phyloP scores from a whole-genome alignment of 1,140 invertebrate species.

The Panulirus ornatus region DNA sequence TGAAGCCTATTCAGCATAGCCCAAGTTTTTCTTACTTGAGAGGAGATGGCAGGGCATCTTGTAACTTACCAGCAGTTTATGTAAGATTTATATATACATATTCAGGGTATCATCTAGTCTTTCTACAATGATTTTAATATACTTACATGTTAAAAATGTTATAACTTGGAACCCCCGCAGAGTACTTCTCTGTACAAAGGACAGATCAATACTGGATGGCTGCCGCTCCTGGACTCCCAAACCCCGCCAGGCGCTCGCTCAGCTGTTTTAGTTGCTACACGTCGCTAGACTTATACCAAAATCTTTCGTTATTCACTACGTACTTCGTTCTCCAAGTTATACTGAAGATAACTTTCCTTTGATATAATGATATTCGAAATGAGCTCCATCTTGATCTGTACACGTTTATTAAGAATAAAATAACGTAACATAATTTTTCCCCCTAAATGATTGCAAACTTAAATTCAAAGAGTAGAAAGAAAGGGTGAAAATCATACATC shows the following conservation, averaged over 20 bases:
- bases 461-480: neutral
- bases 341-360: neutral
- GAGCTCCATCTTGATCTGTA: neutral
- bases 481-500: neutral
- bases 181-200: constrained; percentile 16
- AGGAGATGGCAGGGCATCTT: neutral
- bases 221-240: constrained; percentile 4
- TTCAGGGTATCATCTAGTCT: neutral
- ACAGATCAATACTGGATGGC: constrained; percentile 63
- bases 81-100: neutral
- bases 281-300: constrained; percentile 14
- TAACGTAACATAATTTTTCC: neutral
- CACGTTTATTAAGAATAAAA: neutral
- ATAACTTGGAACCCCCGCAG: neutral
- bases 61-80: neutral
- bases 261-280: constrained; percentile 41
- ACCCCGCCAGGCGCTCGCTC: constrained; percentile 48
- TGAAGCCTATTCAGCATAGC: neutral
- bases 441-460: neutral
- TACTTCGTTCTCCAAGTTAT: neutral
- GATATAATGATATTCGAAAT: neutral
- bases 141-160: neutral
- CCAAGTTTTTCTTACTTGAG: no score
- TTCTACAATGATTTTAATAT: neutral
- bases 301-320: neutral